Evolutionary conservation across 2,113 vertebrate genomes (phyloP).

Genomic region (Siphamia tubifer): DNA sequence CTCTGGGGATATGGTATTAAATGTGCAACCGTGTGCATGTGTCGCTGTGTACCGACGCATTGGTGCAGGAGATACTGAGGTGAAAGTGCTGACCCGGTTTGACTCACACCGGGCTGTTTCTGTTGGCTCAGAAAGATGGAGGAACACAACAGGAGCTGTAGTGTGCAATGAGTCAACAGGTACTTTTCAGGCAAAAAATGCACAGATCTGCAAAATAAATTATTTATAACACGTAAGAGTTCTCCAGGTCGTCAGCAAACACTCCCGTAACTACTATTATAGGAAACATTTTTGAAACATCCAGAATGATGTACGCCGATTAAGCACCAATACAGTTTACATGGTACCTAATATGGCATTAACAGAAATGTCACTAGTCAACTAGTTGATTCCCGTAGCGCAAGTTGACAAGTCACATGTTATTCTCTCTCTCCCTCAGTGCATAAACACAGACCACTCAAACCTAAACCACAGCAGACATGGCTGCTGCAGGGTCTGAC

Average conservation of each 20-base stretch:
- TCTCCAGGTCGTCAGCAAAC: neutral
- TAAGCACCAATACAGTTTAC: too few relatives aligned
- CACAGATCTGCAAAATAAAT: neutral
- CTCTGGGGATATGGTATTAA: constrained; percentile 53
- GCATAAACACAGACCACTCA: too few relatives aligned
- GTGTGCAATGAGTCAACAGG: neutral
- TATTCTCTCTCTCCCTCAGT: too few relatives aligned
- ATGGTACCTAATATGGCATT: too few relatives aligned
- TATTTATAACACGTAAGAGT: neutral
- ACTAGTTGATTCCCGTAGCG: too few relatives aligned
- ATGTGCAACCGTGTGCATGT: constrained; percentile 1
- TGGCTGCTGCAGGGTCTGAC: too few relatives aligned
- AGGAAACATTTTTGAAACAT: too few relatives aligned
- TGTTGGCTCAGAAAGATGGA: constrained; percentile 38
- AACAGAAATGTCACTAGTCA: too few relatives aligned
- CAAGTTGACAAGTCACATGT: too few relatives aligned
- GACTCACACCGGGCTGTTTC: constrained; percentile 55
- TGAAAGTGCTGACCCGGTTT: constrained; percentile 47
- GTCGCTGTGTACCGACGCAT: constrained; percentile 4
- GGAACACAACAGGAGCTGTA: constrained; percentile 18
- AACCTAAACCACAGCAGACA: too few relatives aligned
- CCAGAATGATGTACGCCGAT: too few relatives aligned
- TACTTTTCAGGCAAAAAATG: neutral
- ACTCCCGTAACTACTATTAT: too few relatives aligned
- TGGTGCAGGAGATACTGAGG: constrained; percentile 13